Base-by-base conservation (phyloP, 2,113 vertebrate genomes). In the Bufo gargarizans region DNA sequence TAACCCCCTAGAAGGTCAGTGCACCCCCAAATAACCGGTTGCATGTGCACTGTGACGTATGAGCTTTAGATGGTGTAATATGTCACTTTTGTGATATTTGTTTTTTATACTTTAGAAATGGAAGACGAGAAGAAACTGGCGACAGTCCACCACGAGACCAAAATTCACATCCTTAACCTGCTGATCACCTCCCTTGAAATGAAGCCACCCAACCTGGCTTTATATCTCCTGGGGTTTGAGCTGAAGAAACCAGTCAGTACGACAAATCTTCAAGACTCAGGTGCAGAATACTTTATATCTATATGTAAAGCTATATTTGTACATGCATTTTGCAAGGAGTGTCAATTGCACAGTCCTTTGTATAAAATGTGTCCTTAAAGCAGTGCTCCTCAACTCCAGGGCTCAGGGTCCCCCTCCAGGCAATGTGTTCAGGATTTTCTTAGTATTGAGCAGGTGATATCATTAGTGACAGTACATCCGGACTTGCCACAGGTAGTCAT, bases 91-190 rank as follows among this genome's bases (percentile, higher is more conserved):
- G 20, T 6, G 3, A 20, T 20, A 20, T 20, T 20, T 2, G 43
- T 11, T 3, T 72, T 12, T 13, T 8, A 45, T 79, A 6, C 47
- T 12, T n/a, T 81, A 96, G 95, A 94, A 3, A 90, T 93, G 2
- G 96, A 98, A 55, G 96, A 97, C 89, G 97, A 97, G 89, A 97
- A 94, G 89, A 96, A 94, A 50, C 89, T 95, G 87, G 92, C 95
- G 56, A 93, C 87, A 87, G 97, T 98, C 86, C 96, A 93, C 80
- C 97, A 99, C 12, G 96, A 99, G 94, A 99, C 96, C 56, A 97
- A 97, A 92, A 97, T 98, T 86, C 97, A 99, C 90, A 99, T 99
- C 91, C 93, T 99, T 71, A 99, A 98, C 92, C 95, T 99, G 78
- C 97, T 99, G 78, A 99, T 99, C 82, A 98, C 96, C 0, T 99